phyloP scores from a whole-genome alignment of 2,888 invertebrate species.

The Anoncus sp. region DNA sequence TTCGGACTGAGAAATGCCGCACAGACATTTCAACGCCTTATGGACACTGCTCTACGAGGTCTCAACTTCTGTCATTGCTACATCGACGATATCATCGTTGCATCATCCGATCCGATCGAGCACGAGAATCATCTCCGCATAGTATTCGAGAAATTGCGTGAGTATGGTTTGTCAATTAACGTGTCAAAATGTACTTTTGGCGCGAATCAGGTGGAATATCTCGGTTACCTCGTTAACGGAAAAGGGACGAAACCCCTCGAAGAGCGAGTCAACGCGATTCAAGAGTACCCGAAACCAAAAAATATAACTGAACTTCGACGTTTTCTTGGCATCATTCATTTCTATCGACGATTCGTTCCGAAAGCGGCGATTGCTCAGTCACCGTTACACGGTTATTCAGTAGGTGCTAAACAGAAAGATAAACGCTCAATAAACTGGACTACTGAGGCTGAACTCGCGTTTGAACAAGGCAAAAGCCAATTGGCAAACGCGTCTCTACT shows the following conservation, averaged over 20 bases:
- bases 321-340: slow-evolving; percentile 44
- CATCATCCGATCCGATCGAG: background rate
- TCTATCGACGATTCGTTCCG: slow-evolving; percentile 43
- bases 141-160: slow-evolving; percentile 13
- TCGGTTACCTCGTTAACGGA: slow-evolving; percentile 3
- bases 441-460: slow-evolving; percentile 40
- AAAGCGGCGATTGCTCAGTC: slow-evolving; percentile 32
- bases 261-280: slow-evolving; percentile 15
- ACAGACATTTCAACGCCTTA: slow-evolving; percentile 58
- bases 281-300: slow-evolving; percentile 11
- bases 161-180: slow-evolving; percentile 36
- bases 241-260: slow-evolving; percentile 24
- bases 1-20: slow-evolving; percentile 69
- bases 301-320: slow-evolving; percentile 34
- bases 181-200: slow-evolving; percentile 27
- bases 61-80: slow-evolving; percentile 19
- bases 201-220: slow-evolving; percentile 6
- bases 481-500: slow-evolving; percentile 21
- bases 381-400: slow-evolving; percentile 1
- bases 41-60: slow-evolving; percentile 25
- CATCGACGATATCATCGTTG: slow-evolving; percentile 41
- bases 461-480: slow-evolving; percentile 8
- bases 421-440: slow-evolving; percentile 39
- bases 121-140: slow-evolving; percentile 24
- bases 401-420: slow-evolving; percentile 41